Base-by-base conservation (phyloP, 2,888 invertebrate genomes). In the Drosophila falleni region DNA sequence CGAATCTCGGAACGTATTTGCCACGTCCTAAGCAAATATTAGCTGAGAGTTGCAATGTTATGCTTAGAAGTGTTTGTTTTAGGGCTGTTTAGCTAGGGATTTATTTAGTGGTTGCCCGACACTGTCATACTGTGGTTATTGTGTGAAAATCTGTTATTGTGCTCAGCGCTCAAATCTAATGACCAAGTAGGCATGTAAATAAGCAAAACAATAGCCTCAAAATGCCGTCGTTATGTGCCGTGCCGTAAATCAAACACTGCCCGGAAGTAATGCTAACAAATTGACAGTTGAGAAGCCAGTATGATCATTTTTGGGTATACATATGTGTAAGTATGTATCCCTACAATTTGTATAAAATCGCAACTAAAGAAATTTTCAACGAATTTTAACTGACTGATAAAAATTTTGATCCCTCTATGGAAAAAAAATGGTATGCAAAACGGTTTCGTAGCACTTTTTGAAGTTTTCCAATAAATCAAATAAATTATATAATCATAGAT, bases 11-110 rank as follows among this genome's bases (percentile, higher is more conserved):
- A 44, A 35, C 33, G 41, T 59, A 70, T 59, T 70, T 55, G 15
- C 11, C 63, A 44, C 16, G 78, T 84, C 81, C 81, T 88, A 81
- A 80, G 61, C 70, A 89, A 90, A 90, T 84, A 90, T 85, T 81
- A 50, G 65, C 60, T 26, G 37, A 62, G 47, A 37, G 77, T 46
- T 61, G 62, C 63, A 63, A 49, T 69, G 72, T 55, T 62, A 54
- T 67, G 81, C 56, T 62, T 64, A 68, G 73, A 66, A 60, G 71
- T 86, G 71, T 83, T 76, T 85, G 72, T 59, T 64, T 71, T 72
- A 50, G 73, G 69, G 56, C 68, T 82, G 71, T 85, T 82, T 85
- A 71, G 75, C 56, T 60, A 66, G 65, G 79, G 84, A 81, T 71
- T 85, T 87, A 69, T 49, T 59, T 39, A 49, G 49, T 42, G 63